Evolutionary conservation across 2,113 vertebrate species (phyloP).

Genomic region (Oryzias celebensis): DNA sequence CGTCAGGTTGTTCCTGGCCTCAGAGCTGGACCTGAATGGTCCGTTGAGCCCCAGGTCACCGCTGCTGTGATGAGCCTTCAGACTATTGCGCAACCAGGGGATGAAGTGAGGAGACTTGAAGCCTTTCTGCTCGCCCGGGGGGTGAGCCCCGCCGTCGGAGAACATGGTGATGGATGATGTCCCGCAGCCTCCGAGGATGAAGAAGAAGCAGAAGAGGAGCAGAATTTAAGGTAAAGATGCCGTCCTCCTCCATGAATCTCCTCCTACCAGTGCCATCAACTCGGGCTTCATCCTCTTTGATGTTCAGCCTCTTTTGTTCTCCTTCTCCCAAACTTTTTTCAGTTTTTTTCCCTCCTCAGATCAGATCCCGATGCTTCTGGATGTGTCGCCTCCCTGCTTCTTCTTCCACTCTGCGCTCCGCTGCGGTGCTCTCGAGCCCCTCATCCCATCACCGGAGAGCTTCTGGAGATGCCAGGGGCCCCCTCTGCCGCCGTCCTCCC

Average conservation of each 20-base stretch:
- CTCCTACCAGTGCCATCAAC: conserved; percentile 60
- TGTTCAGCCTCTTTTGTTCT: conserved; percentile 22
- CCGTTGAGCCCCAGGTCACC: conserved; percentile 63
- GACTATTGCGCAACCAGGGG: conserved; percentile 70
- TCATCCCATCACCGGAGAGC: conserved; percentile 42
- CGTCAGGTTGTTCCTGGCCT: conserved; percentile 45
- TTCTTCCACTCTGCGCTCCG: conserved; percentile 36
- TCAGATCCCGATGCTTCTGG: conserved; percentile 39
- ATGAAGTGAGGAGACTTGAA: conserved; percentile 73
- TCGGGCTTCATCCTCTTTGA: conserved; percentile 28
- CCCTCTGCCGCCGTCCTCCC: conserved; percentile 46
- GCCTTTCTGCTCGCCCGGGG: conserved; percentile 56
- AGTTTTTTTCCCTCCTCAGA: conserved; percentile 25
- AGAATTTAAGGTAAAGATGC: conserved; percentile 50
- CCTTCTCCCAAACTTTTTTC: conserved; percentile 59
- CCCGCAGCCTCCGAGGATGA: conserved; percentile 46
- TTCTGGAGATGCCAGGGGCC: conserved; percentile 50
- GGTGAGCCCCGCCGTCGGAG: conserved; percentile 62
- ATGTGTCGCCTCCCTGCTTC: conserved; percentile 39
- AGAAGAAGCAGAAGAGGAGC: conserved; percentile 42
- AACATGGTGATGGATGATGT: conserved; percentile 72
- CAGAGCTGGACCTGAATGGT: conserved; percentile 43
- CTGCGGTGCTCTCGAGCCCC: conserved; percentile 50
- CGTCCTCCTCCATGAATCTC: conserved; percentile 65
- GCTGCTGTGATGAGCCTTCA: conserved; percentile 59